These are phyloP conservation scores for Eremobia ochroleuca DNA, from an alignment of 2,888 invertebrate species.

Conservation along the genomic window DNA sequence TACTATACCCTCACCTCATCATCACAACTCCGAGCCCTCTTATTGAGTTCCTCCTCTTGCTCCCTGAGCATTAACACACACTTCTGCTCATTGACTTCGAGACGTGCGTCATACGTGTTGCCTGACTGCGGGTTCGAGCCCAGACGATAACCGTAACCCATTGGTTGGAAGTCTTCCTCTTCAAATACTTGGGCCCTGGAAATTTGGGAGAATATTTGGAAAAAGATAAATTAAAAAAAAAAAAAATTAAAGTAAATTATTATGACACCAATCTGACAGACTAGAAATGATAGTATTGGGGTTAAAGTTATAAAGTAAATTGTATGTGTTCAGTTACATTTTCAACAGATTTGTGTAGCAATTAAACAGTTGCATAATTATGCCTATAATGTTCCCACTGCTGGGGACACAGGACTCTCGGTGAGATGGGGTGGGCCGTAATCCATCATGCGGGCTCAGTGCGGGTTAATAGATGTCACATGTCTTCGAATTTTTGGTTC, in stretches of 20 bases:
- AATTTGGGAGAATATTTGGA: constrained; percentile 21
- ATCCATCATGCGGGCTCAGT: not conserved
- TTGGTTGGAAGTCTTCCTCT: constrained; percentile 99
- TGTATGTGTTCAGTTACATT: not conserved
- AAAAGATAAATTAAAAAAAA: no score
- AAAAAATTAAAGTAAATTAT: no score
- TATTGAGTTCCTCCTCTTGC: constrained; percentile 97
- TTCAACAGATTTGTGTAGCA: not conserved
- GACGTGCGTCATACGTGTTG: constrained; percentile 87
- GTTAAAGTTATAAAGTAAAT: not conserved
- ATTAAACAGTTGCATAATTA: not conserved
- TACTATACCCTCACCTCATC: constrained; percentile 84
- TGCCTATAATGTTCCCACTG: not conserved
- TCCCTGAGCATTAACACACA: constrained; percentile 96
- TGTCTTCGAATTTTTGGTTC: not conserved
- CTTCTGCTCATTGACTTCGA: constrained; percentile 95
- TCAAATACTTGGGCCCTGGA: constrained; percentile 96
- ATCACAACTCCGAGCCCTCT: constrained; percentile 92
- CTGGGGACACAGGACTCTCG: not conserved
- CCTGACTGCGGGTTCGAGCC: constrained; percentile 89
- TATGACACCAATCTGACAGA: not conserved
- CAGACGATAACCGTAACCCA: constrained; percentile 97
- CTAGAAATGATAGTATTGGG: not conserved
- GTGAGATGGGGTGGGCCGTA: not conserved
- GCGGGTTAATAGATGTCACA: not conserved